Base-by-base conservation (phyloP, 92 coral and sea anemone species). In the Palythoa grandis region DNA sequence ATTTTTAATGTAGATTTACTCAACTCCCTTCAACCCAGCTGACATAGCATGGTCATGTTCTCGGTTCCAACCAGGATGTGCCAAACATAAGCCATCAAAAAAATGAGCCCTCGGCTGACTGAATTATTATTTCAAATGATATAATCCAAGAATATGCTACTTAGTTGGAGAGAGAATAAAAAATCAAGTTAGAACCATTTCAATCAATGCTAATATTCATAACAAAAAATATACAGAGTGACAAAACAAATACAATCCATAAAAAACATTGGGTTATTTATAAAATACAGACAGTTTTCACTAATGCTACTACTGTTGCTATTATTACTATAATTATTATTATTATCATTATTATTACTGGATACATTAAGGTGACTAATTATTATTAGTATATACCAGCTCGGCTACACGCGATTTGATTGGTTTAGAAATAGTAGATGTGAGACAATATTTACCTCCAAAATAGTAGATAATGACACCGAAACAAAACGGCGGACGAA, bases 1-100 rank as follows among this genome's bases (percentile, higher is more conserved):
- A 70, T 73, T 47, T 71, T 17, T 70, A 52, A 17, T 20, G 39
- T 35, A 70, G 77, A 50, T 83, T 29, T 69, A 38, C 93, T 88
- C 91, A 87, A 87, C 79, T 88, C 93, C 91, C 93, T 91, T 80
- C 91, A 91, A 83, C 91, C 73, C 86, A 88, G 93, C 93, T 84
- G 91, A 91, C 91, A 88, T 87, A 91, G 83, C 93, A 63, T 88
- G 93, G 93, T 91, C 93, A 91, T 91, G 93, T 86, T 87, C 79
- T 70, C 11, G 84, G 93, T 91, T 91, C 93, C 93, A 82, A 78
- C 91, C 93, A 88, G 82, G 90, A 75, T 69, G 20, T 65, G 73
- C 60, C 85, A 80, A 79, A 74, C 52, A 25, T 67, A 65, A 65
- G 85, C 85, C 85, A 65, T 80, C 73, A 57, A 80, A 80, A 75